A percentile compares a stretch with the other conserved stretches of the same genome.
phyloP scores from a whole-genome alignment of 2,797 vertebrate species.

The Mus spretus region DNA sequence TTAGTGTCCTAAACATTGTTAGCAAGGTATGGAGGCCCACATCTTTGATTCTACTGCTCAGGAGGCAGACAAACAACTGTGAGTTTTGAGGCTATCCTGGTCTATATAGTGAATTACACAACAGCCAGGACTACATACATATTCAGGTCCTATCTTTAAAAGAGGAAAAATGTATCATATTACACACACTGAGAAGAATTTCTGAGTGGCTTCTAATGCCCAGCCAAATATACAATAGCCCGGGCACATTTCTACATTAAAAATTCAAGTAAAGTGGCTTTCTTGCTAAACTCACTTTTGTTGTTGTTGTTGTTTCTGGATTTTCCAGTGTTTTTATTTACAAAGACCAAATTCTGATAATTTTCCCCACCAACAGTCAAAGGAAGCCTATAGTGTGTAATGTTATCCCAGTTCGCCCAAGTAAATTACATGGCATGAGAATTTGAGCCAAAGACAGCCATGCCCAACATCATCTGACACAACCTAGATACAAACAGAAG shows the following conservation, averaged over 20 bases:
- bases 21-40: not conserved
- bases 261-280: constrained; percentile 34
- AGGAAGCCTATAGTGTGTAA: not conserved
- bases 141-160: not conserved
- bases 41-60: no score
- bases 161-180: not conserved
- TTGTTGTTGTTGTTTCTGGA: not conserved
- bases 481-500: not conserved
- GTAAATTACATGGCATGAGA: not conserved
- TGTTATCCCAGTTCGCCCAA: not conserved
- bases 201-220: constrained; percentile 15
- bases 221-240: not conserved
- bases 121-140: not conserved
- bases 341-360: not conserved
- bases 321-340: constrained; percentile 10
- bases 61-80: not conserved
- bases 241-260: not conserved
- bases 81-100: not conserved
- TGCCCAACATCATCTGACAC: not conserved
- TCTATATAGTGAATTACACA: not conserved
- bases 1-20: not conserved
- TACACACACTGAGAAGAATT: not conserved
- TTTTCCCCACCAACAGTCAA: not conserved
- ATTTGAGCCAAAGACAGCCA: not conserved
- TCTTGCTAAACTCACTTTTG: not conserved